Percentiles rank a stretch among this genome's conserved stretches.
phyloP scores from a whole-genome alignment of 2,888 invertebrate genomes.

The Cosmia trapezina region DNA sequence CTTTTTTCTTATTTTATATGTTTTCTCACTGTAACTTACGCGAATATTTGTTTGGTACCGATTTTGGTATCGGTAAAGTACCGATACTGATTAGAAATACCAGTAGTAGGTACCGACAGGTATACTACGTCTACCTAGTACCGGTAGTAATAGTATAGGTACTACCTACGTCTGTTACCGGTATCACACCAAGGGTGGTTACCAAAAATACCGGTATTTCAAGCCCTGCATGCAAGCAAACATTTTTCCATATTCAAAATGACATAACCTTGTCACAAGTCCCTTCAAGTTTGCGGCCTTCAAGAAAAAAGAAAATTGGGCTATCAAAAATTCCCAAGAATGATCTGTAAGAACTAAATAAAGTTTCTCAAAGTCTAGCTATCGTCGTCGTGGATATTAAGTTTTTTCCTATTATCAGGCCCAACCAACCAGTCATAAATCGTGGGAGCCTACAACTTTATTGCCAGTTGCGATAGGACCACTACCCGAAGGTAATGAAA shows the following conservation, averaged over 20 bases:
- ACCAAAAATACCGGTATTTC: no score
- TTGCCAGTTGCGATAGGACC: conserved; percentile 67
- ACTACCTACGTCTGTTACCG: no score
- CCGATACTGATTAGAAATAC: no score
- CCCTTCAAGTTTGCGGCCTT: neutral
- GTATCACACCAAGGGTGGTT: no score
- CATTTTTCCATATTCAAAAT: neutral
- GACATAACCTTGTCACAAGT: neutral
- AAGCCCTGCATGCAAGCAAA: neutral
- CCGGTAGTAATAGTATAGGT: no score
- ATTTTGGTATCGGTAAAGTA: neutral
- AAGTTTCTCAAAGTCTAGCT: conserved; percentile 31
- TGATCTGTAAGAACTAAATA: conserved; percentile 43
- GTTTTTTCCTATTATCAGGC: conserved; percentile 59
- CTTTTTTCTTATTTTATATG: neutral
- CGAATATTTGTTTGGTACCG: neutral
- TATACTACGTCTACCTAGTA: no score
- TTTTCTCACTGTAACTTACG: neutral
- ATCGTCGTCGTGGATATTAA: conserved; percentile 51
- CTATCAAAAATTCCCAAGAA: neutral
- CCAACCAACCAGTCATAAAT: conserved; percentile 69
- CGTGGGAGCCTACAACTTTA: conserved; percentile 75
- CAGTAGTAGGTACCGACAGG: no score
- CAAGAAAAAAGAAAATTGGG: conserved; percentile 10
- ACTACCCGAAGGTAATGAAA: conserved; percentile 65